These are phyloP conservation scores for Xiphydria camelus DNA, from an alignment of 2,888 invertebrate species.

Conservation along the genomic window DNA sequence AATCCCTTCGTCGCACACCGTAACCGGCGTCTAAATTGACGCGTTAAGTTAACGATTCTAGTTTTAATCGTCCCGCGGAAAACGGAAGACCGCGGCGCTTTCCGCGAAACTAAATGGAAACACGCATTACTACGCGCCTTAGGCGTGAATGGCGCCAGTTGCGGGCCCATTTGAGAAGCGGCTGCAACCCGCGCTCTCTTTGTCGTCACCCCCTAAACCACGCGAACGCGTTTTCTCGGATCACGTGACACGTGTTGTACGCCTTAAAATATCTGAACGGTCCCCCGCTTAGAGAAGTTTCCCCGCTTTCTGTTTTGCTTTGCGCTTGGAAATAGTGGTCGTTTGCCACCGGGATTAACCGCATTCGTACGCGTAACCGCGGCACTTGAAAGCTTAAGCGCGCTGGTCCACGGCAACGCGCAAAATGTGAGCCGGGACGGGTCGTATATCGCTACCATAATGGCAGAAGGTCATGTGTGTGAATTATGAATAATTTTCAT, in stretches of 20 bases:
- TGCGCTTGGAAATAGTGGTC: conserved; percentile 21
- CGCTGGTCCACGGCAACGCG: conserved; percentile 23
- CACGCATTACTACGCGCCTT: background rate
- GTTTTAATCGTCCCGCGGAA: conserved; percentile 11
- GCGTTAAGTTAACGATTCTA: conserved; percentile 15
- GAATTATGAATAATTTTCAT: too few relatives aligned
- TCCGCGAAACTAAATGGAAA: background rate
- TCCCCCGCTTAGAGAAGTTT: too few relatives aligned
- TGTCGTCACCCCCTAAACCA: too few relatives aligned
- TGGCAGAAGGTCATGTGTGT: too few relatives aligned
- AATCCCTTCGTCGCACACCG: too few relatives aligned
- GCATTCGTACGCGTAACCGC: conserved; percentile 24
- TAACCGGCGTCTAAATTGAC: too few relatives aligned
- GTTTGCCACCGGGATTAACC: conserved; percentile 23
- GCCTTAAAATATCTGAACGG: too few relatives aligned
- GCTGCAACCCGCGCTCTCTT: too few relatives aligned
- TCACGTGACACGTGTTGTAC: too few relatives aligned
- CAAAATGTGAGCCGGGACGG: conserved; percentile 21
- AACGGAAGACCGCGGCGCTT: background rate
- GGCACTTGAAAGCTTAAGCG: conserved; percentile 21
- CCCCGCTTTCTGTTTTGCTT: conserved; percentile 19
- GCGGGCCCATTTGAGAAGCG: too few relatives aligned
- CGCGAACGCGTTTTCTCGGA: too few relatives aligned
- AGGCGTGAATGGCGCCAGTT: background rate
- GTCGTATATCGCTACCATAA: too few relatives aligned